phyloP scores from a whole-genome alignment of 35 echinoderm and acorn worm genomes.

The Patiria miniata region DNA sequence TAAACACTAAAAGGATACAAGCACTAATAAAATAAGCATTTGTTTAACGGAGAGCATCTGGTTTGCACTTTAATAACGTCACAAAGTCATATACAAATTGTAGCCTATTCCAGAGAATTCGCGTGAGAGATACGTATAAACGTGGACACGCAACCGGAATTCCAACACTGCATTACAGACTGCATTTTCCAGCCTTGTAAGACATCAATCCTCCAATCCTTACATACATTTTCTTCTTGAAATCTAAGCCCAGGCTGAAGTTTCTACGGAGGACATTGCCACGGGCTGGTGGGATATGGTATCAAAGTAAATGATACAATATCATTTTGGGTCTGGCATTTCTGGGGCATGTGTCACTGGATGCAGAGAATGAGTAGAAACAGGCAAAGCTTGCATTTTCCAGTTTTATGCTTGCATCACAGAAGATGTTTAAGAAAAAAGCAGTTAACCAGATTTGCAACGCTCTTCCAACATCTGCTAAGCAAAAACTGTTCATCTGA shows the following conservation, averaged over 20 bases:
- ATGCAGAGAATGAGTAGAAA: background rate
- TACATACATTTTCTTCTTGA: background rate
- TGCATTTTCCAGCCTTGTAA: background rate
- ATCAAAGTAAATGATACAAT: constrained; percentile 23
- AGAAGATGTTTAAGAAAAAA: no score
- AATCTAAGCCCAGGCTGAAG: background rate
- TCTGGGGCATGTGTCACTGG: constrained; percentile 27
- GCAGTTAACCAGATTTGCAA: no score
- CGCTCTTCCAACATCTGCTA: no score
- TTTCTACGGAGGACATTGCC: background rate
- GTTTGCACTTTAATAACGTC: no score
- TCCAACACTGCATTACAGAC: background rate
- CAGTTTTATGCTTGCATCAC: no score
- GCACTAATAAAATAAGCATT: no score
- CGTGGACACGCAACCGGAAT: background rate
- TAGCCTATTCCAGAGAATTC: no score
- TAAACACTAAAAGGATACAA: no score
- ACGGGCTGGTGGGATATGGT: background rate
- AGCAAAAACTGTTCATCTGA: no score
- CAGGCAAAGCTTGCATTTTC: background rate
- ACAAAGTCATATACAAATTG: no score
- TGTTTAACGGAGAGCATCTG: no score
- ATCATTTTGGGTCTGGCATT: constrained; percentile 11
- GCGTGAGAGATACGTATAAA: background rate
- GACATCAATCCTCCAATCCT: background rate